Evolutionary conservation across 2,888 invertebrate species (phyloP).

Genomic region (Ophion obscuratus): DNA sequence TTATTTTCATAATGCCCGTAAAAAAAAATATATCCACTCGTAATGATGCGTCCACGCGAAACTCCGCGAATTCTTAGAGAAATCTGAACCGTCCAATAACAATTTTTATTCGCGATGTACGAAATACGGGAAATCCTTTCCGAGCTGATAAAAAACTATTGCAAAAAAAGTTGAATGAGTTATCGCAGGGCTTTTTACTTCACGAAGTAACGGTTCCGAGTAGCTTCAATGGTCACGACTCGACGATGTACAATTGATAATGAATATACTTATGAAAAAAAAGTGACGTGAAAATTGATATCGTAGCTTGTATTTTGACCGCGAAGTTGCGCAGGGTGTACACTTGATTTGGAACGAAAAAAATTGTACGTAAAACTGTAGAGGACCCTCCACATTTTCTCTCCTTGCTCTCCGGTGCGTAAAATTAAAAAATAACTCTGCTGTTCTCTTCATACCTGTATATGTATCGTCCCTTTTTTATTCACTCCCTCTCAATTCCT

Average conservation of each 20-base stretch:
- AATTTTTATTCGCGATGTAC: too few relatives aligned
- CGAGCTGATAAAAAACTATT: too few relatives aligned
- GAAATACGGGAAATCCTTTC: too few relatives aligned
- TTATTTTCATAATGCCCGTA: too few relatives aligned
- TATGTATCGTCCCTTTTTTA: background rate
- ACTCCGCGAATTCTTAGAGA: too few relatives aligned
- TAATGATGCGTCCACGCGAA: too few relatives aligned
- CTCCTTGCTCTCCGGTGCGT: constrained; percentile 31
- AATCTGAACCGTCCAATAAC: too few relatives aligned
- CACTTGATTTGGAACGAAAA: constrained; percentile 14
- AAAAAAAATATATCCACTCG: too few relatives aligned
- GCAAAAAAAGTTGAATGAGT: background rate
- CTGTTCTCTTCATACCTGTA: background rate
- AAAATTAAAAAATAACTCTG: constrained; percentile 42
- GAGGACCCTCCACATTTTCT: constrained; percentile 24
- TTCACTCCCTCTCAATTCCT: too few relatives aligned
- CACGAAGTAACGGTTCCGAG: background rate
- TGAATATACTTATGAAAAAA: constrained; percentile 11
- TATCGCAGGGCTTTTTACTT: background rate
- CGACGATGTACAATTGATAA: background rate
- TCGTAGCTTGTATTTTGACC: constrained; percentile 33
- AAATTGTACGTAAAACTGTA: constrained; percentile 30
- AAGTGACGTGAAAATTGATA: constrained; percentile 16
- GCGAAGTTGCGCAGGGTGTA: constrained; percentile 12
- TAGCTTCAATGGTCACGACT: constrained; percentile 1